Conservation (phyloP, 2,888 invertebrate genomes). For the Argynnis bischoffii region DNA sequence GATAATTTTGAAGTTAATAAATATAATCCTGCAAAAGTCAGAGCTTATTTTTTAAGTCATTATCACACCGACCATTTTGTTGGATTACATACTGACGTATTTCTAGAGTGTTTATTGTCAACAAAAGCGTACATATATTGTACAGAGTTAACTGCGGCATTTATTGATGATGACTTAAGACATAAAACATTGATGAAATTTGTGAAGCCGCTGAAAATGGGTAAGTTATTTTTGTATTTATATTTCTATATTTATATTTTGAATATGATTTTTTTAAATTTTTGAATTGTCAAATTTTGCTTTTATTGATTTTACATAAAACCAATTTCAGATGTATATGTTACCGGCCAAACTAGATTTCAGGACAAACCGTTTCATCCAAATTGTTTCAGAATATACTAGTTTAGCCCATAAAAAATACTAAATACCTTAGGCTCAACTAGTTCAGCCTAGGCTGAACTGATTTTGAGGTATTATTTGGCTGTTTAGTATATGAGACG, state of each 20-base stretch:
- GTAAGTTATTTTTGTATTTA: constrained; percentile 45
- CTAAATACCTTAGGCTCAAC: too few species aligned
- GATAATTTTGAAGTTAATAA: constrained; percentile 79
- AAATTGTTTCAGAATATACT: too few species aligned
- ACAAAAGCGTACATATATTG: constrained; percentile 51
- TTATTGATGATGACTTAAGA: constrained; percentile 47
- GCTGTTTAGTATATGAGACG: too few species aligned
- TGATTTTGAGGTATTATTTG: too few species aligned
- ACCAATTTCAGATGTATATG: too few species aligned
- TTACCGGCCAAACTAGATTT: too few species aligned
- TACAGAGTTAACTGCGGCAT: constrained; percentile 50
- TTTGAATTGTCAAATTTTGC: too few species aligned
- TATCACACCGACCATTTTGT: constrained; percentile 85
- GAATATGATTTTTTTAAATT: background rate
- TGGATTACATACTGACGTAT: constrained; percentile 61
- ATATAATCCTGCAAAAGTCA: constrained; percentile 48
- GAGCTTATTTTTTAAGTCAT: constrained; percentile 85
- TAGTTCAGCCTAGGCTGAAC: too few species aligned
- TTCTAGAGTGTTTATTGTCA: constrained; percentile 41
- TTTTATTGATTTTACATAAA: too few species aligned
- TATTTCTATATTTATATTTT: background rate
- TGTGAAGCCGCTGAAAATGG: constrained; percentile 49
- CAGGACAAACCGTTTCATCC: too few species aligned
- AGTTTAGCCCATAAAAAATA: too few species aligned
- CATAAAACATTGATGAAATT: constrained; percentile 40